These are phyloP conservation scores for Tachycineta bicolor DNA, from an alignment of 2,113 vertebrate species.

Conservation along the genomic window DNA sequence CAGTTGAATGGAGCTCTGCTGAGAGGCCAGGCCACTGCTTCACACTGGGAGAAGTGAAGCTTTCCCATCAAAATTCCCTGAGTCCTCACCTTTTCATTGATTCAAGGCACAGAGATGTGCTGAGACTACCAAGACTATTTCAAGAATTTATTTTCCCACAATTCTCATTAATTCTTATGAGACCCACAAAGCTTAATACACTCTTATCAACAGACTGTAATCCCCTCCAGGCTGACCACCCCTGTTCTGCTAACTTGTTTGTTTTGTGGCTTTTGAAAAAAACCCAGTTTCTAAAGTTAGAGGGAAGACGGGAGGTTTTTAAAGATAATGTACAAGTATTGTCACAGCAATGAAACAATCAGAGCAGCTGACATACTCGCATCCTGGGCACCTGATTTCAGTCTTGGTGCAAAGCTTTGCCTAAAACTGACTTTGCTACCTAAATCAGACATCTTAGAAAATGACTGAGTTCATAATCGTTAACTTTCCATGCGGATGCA, in stretches of 20 bases:
- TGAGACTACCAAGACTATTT: not conserved
- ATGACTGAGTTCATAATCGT: not conserved
- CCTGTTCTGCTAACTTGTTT: not conserved
- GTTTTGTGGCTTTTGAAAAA: not conserved
- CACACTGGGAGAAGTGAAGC: not conserved
- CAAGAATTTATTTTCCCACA: not conserved
- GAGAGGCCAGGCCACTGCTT: not conserved
- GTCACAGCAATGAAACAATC: not conserved
- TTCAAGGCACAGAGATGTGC: not conserved
- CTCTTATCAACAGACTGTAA: not conserved
- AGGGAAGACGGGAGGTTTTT: not conserved
- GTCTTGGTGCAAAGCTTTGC: not conserved
- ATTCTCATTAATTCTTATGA: not conserved
- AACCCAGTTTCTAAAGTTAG: not conserved
- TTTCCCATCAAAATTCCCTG: not conserved
- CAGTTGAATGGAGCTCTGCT: not conserved
- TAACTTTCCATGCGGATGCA: not conserved
- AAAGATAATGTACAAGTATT: not conserved
- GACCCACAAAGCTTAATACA: not conserved
- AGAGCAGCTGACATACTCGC: not conserved
- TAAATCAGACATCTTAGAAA: not conserved
- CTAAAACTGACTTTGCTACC: not conserved
- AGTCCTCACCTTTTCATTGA: not conserved
- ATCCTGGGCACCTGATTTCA: not conserved
- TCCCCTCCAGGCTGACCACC: not conserved